Evolutionary conservation across 2,113 vertebrate genomes (phyloP).

Genomic region (Neopipo cinnamomea): DNA sequence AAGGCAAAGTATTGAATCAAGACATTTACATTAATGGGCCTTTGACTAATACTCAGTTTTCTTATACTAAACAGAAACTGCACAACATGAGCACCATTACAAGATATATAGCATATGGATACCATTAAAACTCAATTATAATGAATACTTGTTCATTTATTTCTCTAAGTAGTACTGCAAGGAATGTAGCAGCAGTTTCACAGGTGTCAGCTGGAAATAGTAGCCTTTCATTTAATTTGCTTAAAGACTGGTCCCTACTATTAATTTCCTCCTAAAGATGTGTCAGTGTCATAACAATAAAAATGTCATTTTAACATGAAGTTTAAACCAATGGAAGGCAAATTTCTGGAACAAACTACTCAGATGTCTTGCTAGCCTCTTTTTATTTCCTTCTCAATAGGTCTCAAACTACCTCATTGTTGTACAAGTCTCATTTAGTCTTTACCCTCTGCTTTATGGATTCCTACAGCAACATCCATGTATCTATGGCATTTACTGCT

Average conservation of each 20-base stretch:
- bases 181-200: not conserved
- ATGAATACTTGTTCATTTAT: slow-evolving; percentile 42
- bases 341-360: slow-evolving; percentile 53
- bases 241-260: slow-evolving; percentile 45
- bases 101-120: slow-evolving; percentile 38
- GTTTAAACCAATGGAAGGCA: slow-evolving; percentile 40
- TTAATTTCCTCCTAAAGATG: slow-evolving; percentile 40
- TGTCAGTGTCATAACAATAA: slow-evolving; percentile 41
- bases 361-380: not conserved
- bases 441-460: not conserved
- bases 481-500: not conserved
- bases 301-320: slow-evolving; percentile 16
- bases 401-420: not conserved
- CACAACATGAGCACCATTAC: slow-evolving; percentile 17
- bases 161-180: slow-evolving; percentile 29
- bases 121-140: slow-evolving; percentile 36
- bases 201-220: slow-evolving; percentile 46
- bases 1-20: not conserved
- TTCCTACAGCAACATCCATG: not conserved
- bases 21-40: slow-evolving; percentile 19
- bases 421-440: not conserved
- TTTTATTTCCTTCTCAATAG: slow-evolving; percentile 3
- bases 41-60: slow-evolving; percentile 1
- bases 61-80: not conserved
- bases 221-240: slow-evolving; percentile 45